A percentile compares a stretch with the other conserved stretches of the same genome.
Conservation (phyloP, 2,888 invertebrate genomes). For the Atrina japonica region DNA sequence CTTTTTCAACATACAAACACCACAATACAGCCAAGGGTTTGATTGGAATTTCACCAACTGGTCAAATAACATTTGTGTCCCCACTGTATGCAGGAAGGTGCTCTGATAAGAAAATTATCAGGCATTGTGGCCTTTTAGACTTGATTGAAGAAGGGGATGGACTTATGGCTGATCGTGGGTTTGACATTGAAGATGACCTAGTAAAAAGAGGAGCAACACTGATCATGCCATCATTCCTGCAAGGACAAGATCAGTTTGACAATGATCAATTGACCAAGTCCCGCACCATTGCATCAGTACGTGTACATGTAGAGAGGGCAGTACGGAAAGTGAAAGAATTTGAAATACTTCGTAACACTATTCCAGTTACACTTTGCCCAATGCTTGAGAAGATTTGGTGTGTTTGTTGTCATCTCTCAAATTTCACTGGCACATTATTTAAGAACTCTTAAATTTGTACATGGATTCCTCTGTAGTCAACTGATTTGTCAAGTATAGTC, state of each 20-base stretch:
- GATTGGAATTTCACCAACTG: conserved; percentile 36
- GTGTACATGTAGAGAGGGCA: conserved; percentile 14
- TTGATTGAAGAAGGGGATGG: conserved; percentile 24
- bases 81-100: conserved; percentile 36
- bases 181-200: conserved; percentile 17
- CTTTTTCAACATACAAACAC: conserved; percentile 38
- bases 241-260: conserved; percentile 6
- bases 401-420: conserved; percentile 10
- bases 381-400: conserved; percentile 20
- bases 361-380: conserved; percentile 25
- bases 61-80: conserved; percentile 36
- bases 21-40: conserved; percentile 38
- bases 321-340: conserved; percentile 23
- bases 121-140: conserved; percentile 34
- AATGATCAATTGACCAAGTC: not conserved
- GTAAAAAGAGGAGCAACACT: not conserved
- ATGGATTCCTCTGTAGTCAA: too few species aligned
- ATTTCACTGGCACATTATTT: conserved; percentile 10
- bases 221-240: conserved; percentile 20
- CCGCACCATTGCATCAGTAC: conserved; percentile 2
- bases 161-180: conserved; percentile 25
- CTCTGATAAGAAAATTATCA: conserved; percentile 37
- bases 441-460: too few species aligned
- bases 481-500: too few species aligned
- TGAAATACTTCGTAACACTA: conserved; percentile 30